Conservation (phyloP, 2,888 invertebrate genomes). For the Temnothorax unifasciatus region DNA sequence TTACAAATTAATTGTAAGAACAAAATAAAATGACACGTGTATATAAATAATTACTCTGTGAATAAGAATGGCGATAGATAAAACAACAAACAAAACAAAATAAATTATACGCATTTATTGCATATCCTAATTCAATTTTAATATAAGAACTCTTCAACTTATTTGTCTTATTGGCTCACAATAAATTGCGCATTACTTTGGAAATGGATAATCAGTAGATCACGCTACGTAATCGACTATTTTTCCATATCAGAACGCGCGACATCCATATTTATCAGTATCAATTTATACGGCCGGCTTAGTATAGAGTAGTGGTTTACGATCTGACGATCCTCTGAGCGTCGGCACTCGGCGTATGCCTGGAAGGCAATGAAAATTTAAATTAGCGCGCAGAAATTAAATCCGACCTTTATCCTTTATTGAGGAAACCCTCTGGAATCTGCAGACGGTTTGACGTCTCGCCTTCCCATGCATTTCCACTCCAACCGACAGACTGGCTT, state of each 20-base stretch:
- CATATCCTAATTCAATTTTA: background rate
- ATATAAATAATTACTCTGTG: background rate
- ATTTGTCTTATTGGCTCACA: background rate
- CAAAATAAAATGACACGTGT: background rate
- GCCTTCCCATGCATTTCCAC: slow-evolving; percentile 60
- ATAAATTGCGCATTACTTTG: background rate
- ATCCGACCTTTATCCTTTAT: slow-evolving; percentile 76
- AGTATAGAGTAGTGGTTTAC: slow-evolving; percentile 61
- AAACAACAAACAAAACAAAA: background rate
- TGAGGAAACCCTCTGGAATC: slow-evolving; percentile 74
- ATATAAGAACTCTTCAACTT: slow-evolving; percentile 5
- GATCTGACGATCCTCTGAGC: slow-evolving; percentile 70
- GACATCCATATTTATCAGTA: slow-evolving; percentile 73
- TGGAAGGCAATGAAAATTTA: slow-evolving; percentile 76
- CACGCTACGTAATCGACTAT: slow-evolving; percentile 57
- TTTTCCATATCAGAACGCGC: slow-evolving; percentile 63
- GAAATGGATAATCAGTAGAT: slow-evolving; percentile 37
- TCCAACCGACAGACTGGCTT: slow-evolving; percentile 24
- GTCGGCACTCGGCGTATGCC: slow-evolving; percentile 64
- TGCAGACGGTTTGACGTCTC: slow-evolving; percentile 71
- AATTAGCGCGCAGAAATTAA: slow-evolving; percentile 77
- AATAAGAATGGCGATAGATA: background rate
- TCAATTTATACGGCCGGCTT: slow-evolving; percentile 70
- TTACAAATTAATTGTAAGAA: background rate
- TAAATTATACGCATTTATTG: background rate